Evolutionary conservation across 2,113 vertebrate species (phyloP), one percentile per base, ranked within the genome.

Genomic region (Catharus minimus): DNA sequence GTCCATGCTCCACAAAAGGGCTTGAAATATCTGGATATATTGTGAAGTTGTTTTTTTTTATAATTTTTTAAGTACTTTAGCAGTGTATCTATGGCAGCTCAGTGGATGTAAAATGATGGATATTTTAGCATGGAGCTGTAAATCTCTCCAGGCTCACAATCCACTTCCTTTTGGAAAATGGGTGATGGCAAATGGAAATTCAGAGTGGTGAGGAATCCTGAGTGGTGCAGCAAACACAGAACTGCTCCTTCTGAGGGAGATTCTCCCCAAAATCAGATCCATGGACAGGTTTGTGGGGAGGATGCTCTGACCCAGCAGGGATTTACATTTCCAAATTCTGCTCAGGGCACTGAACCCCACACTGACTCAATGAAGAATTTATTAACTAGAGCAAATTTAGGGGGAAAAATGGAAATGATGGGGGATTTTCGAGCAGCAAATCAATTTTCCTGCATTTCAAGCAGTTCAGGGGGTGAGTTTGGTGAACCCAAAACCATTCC

Each of bases 11-110:
- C 8, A 84, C 90, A 87, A 87, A 93, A 90, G 86, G 67, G 71
- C 67, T 93, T 93, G 86, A 92, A 93, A 69, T 69, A 94, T 82
- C 91, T 89, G 94, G 92, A 92, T 94, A 93, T 85, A 94, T 94
- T 95, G 67, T 91, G 79, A 93, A 92, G 86, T n/a, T 69, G 72
- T 53, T 66, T n/a, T 68, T 79, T 79, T 30, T 11, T 41, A 21
- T 5, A 9, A 24, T 32, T 81, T 49, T 81, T 47, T 64, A 95
- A 95, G 93, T 95, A 95, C 92, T 95, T 96, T 94, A 89, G 86
- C 95, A 95, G 92, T 39, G 86, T 77, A 93, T 93, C 93, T 69
- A n/a, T 43, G 84, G 95, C 84, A 62, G 78, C 9, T 58, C 33
- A 32, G 88, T 69, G 92, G 55, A 89, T 91, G 86, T 89, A 33